Evolutionary conservation across 2,888 invertebrate species (phyloP).

Genomic region (Lasioglossum malachurum): DNA sequence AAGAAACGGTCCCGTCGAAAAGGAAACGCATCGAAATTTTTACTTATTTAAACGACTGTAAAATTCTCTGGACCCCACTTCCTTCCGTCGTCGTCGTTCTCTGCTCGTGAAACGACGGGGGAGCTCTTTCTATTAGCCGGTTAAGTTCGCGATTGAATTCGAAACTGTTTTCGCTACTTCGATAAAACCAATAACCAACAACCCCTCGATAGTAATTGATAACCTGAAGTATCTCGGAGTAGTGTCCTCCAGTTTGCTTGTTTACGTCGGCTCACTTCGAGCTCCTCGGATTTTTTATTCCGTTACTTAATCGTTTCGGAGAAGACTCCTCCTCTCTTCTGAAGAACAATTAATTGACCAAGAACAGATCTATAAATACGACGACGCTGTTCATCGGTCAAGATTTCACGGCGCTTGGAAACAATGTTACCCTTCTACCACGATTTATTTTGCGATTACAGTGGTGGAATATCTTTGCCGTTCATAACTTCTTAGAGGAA

Average conservation of each 20-base stretch:
- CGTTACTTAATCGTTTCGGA: conserved; percentile 46
- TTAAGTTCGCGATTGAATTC: conserved; percentile 35
- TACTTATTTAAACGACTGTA: conserved; percentile 29
- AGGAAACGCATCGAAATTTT: conserved; percentile 13
- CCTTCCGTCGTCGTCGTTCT: background rate
- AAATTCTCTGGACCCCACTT: background rate
- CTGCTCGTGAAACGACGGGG: conserved; percentile 10
- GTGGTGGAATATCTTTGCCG: no score
- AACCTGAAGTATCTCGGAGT: conserved; percentile 42
- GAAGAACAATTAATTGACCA: background rate
- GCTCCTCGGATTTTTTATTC: conserved; percentile 18
- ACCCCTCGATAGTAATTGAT: conserved; percentile 57
- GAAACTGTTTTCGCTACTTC: conserved; percentile 37
- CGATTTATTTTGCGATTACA: background rate
- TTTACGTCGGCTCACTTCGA: conserved; percentile 15
- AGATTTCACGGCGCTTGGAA: background rate
- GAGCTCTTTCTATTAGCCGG: conserved; percentile 18
- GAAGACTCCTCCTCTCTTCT: background rate
- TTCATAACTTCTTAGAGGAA: no score
- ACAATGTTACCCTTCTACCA: background rate
- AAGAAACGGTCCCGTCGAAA: conserved; percentile 4
- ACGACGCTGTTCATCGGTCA: conserved; percentile 6
- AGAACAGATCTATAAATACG: conserved; percentile 28
- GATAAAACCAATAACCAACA: conserved; percentile 38
- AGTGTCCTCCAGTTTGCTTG: conserved; percentile 38